Base-by-base conservation (phyloP, 2,797 vertebrate genomes). In the Gadopsis bispinosus region DNA sequence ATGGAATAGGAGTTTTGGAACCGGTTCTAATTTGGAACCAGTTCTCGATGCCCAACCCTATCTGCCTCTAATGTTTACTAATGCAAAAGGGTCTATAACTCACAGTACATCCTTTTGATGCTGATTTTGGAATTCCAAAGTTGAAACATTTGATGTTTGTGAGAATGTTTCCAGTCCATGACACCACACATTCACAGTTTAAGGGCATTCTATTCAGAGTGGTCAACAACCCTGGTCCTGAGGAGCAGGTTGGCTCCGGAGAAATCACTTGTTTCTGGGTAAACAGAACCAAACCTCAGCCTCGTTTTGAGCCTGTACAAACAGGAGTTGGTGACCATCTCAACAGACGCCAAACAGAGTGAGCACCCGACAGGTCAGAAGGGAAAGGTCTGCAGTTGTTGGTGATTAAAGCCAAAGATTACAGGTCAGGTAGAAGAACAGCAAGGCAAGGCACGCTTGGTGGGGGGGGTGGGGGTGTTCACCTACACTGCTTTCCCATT, bases 401-500 rank as follows among this genome's bases (percentile, higher is more conserved):
- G 77, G 78, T 86, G 70, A 80, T 79, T 64, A 50, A 90, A 91
- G 89, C 81, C 83, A 88, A 89, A 88, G 86, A 78, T 84, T 69
- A 88, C n/a, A 86, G 80, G 55, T 86, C 63, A 91, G 86, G 79
- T 59, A 68, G 87, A 87, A 90, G 80, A 85, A 67, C 20, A 93
- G 86, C 89, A 92, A 88, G 88, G 83, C 85, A 89, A 85, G 89
- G 83, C 85, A 86, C 84, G 83, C 84, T 89, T 73, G 81, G 67
- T 75, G 83, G 58, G 22, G 10, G 10, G 39, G 53, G 26, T 41
- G 47, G 50, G 43, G 55, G 77, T 72, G 83, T 92, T 94, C 92
- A 54, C 96, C 97, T 89, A 97, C 97, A 35, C 96, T 96, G 29
- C 96, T 97, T 77, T 97, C 97, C 98, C 98, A 99, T 92, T 98